phyloP scores from a whole-genome alignment of 2,797 vertebrate genomes.

The Mus spretus region DNA sequence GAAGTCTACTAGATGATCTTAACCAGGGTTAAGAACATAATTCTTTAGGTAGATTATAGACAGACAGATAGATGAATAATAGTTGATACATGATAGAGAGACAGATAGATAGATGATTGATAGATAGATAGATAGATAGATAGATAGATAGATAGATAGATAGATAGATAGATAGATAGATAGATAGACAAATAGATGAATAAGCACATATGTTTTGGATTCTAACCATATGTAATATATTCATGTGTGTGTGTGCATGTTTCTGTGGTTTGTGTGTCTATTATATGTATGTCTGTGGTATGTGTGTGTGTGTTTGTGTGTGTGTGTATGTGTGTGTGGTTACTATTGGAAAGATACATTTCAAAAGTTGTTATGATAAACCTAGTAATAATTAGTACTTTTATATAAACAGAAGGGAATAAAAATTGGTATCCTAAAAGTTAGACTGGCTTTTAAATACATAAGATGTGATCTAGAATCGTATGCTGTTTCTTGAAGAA shows the following conservation, averaged over 20 bases:
- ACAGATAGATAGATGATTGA: neutral
- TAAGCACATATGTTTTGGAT: neutral
- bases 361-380: slow-evolving; percentile 24
- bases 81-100: neutral
- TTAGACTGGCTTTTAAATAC: neutral
- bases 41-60: neutral
- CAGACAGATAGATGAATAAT: neutral
- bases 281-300: neutral
- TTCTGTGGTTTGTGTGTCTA: neutral
- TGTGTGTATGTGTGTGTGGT: neutral
- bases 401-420: slow-evolving; percentile 10
- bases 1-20: slow-evolving; percentile 29
- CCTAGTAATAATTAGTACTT: neutral
- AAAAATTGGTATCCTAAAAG: slow-evolving; percentile 26
- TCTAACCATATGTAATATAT: neutral
- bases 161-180: neutral
- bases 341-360: neutral
- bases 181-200: neutral
- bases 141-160: neutral
- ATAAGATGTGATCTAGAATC: neutral
- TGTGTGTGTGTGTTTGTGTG: neutral
- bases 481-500: neutral
- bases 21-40: neutral
- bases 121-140: neutral
- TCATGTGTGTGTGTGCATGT: neutral